phyloP scores from a whole-genome alignment of 2,888 invertebrate genomes.

The Shargacucullia verbasci region DNA sequence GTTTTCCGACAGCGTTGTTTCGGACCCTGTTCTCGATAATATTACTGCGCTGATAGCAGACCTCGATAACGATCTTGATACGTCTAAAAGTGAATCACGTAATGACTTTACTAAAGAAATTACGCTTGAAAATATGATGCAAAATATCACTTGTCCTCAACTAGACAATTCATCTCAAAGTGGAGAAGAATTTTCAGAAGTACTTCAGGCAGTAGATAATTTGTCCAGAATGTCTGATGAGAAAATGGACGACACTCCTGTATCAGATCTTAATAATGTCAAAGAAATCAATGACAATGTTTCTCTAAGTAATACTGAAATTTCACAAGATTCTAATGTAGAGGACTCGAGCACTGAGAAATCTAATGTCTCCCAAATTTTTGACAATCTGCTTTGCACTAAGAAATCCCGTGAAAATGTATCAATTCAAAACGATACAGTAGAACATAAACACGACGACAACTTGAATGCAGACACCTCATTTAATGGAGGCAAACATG shows the following conservation, averaged over 20 bases:
- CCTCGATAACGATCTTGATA: conserved; percentile 74
- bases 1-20: conserved; percentile 74
- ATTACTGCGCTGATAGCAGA: conserved; percentile 80
- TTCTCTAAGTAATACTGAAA: neutral
- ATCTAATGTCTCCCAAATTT: conserved; percentile 1
- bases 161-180: conserved; percentile 55
- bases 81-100: conserved; percentile 61
- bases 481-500: conserved; percentile 11
- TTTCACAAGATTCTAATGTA: conserved; percentile 3
- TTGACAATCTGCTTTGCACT: conserved; percentile 6
- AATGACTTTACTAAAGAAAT: conserved; percentile 72
- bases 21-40: conserved; percentile 76
- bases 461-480: neutral
- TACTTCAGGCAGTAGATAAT: conserved; percentile 46
- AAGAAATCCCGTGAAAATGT: conserved; percentile 7
- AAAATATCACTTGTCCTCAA: conserved; percentile 63
- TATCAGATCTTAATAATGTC: neutral
- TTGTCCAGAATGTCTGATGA: conserved; percentile 18
- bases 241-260: neutral
- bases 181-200: conserved; percentile 58
- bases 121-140: conserved; percentile 69
- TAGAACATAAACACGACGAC: neutral
- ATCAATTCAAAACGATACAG: conserved; percentile 1
- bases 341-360: conserved; percentile 4
- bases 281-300: conserved; percentile 12